These are phyloP conservation scores for Acipenser transmontanus DNA, from an alignment of 2,797 vertebrate genomes.

Conservation along the genomic window DNA sequence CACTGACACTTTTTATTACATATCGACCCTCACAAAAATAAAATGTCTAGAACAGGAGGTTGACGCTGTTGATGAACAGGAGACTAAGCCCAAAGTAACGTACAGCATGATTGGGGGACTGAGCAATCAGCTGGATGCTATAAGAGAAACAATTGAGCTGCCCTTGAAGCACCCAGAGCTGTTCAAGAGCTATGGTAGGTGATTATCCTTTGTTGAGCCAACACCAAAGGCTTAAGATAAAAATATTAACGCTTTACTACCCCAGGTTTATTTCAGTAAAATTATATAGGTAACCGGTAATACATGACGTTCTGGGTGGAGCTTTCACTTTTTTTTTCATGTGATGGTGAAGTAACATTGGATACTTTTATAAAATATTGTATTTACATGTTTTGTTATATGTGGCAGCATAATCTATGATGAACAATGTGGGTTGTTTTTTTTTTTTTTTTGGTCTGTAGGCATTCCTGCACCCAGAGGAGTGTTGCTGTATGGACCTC, in stretches of 20 bases:
- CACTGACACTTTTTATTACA: slow-evolving; percentile 73
- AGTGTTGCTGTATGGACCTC: slow-evolving; percentile 84
- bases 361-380: too few relatives aligned
- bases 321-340: too few relatives aligned
- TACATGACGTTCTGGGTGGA: background rate
- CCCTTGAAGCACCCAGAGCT: slow-evolving; percentile 83
- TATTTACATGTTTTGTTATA: background rate
- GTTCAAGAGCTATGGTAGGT: slow-evolving; percentile 79
- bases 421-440: background rate
- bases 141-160: slow-evolving; percentile 86
- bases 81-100: slow-evolving; percentile 59
- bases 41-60: slow-evolving; percentile 40
- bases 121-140: slow-evolving; percentile 68
- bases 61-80: slow-evolving; percentile 25
- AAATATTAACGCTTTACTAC: background rate
- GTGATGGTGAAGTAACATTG: too few relatives aligned
- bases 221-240: too few relatives aligned
- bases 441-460: slow-evolving; percentile 30
- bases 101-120: slow-evolving; percentile 91
- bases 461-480: slow-evolving; percentile 85
- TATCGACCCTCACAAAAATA: slow-evolving; percentile 68
- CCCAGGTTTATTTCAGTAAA: background rate
- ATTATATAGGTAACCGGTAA: background rate
- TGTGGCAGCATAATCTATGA: background rate
- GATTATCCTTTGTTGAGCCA: background rate